These are phyloP conservation scores for Dryococelus australis DNA, from an alignment of 2,888 invertebrate species.

Conservation along the genomic window DNA sequence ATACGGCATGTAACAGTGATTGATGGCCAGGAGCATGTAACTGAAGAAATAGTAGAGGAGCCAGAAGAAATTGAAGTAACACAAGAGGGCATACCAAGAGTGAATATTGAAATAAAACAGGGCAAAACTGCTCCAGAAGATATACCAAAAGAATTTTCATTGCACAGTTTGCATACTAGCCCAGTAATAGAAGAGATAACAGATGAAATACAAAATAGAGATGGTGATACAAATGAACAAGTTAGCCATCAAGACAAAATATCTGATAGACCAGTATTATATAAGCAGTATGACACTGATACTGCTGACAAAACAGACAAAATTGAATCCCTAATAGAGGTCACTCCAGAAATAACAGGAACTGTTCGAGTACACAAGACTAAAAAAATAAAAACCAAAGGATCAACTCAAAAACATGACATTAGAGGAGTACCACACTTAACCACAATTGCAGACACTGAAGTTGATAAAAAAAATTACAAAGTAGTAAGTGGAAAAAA, in stretches of 20 bases:
- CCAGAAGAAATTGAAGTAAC: slow-evolving; percentile 79
- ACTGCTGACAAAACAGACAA: neutral
- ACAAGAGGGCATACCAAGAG: slow-evolving; percentile 75
- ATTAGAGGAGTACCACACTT: too few relatives aligned
- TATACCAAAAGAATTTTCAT: neutral
- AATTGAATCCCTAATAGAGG: neutral
- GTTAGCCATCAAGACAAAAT: neutral
- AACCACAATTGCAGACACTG: neutral
- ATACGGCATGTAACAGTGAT: slow-evolving; percentile 79
- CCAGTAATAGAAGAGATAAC: neutral
- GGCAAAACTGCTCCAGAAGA: slow-evolving; percentile 18
- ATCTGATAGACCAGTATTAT: neutral
- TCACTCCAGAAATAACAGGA: neutral
- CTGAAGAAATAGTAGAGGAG: slow-evolving; percentile 85
- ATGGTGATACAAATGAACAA: neutral
- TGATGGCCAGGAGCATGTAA: slow-evolving; percentile 83
- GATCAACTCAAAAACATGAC: neutral
- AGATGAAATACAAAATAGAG: neutral
- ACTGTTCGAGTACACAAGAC: neutral
- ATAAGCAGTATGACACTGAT: neutral
- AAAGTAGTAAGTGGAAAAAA: neutral
- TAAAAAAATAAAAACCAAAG: neutral
- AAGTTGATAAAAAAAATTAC: neutral
- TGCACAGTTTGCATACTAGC: neutral
- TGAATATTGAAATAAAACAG: slow-evolving; percentile 69